Conservation (phyloP, 2,888 invertebrate genomes). For the Tenthredo notha region DNA sequence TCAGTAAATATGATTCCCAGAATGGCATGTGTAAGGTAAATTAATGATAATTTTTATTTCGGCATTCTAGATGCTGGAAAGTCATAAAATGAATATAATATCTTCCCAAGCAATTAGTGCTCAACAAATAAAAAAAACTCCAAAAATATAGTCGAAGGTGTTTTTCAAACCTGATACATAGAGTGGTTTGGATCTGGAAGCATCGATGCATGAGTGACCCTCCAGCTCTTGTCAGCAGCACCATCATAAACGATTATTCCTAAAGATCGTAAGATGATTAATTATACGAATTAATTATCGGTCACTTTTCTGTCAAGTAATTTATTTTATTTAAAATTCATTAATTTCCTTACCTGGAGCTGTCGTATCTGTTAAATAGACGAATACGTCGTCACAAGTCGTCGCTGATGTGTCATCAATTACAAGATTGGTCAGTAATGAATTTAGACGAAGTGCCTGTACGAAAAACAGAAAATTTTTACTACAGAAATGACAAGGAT, state of each 20-base stretch:
- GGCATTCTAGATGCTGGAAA: background rate
- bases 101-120: background rate
- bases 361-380: constrained; percentile 91
- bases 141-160: background rate
- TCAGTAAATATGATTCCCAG: background rate
- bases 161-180: constrained; percentile 80
- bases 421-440: constrained; percentile 89
- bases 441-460: constrained; percentile 85
- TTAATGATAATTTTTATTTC: background rate
- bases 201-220: constrained; percentile 90
- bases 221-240: constrained; percentile 88
- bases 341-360: constrained; percentile 84
- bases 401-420: constrained; percentile 87
- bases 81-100: background rate
- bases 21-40: background rate
- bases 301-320: background rate
- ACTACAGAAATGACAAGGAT: background rate
- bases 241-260: constrained; percentile 85
- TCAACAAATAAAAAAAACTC: background rate
- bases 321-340: background rate
- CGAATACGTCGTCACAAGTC: constrained; percentile 88
- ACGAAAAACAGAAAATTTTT: constrained; percentile 49
- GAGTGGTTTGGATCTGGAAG: constrained; percentile 91
- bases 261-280: constrained; percentile 60
- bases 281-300: background rate